These are phyloP conservation scores for Forbesichthys agassizii DNA, from an alignment of 2,113 vertebrate species.

Conservation along the genomic window DNA sequence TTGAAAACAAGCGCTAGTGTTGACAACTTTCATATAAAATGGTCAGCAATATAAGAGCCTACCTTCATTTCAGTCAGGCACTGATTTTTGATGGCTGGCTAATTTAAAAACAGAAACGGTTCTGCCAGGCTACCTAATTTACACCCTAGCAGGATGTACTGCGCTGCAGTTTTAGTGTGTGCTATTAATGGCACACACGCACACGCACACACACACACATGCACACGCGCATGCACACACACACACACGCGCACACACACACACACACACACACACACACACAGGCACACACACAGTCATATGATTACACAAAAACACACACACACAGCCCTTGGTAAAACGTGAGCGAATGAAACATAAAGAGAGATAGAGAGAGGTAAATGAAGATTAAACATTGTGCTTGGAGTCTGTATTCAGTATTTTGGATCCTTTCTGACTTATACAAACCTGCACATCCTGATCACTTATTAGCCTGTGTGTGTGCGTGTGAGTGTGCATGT, in stretches of 20 bases:
- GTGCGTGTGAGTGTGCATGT: too few species aligned
- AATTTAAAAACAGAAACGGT: constrained; percentile 29
- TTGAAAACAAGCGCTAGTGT: background rate
- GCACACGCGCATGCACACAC: background rate
- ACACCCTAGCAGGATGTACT: constrained; percentile 1
- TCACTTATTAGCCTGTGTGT: constrained; percentile 20
- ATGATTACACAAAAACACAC: background rate
- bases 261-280: background rate
- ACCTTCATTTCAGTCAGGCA: constrained; percentile 34
- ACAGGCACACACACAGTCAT: background rate
- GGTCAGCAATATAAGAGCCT: constrained; percentile 30
- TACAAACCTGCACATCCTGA: constrained; percentile 6
- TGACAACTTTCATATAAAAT: background rate
- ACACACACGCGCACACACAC: background rate
- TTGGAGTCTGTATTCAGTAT: constrained; percentile 32
- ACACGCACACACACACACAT: background rate
- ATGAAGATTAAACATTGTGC: background rate
- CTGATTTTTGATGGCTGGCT: constrained; percentile 26
- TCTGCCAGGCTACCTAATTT: constrained; percentile 34
- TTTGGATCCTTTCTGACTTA: constrained; percentile 34
- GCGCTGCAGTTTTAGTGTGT: background rate
- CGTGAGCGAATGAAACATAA: background rate
- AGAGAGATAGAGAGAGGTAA: background rate
- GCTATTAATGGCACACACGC: background rate
- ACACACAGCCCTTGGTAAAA: background rate